phyloP scores from a whole-genome alignment of 2,113 vertebrate genomes.

The Chaenogobius annularis region DNA sequence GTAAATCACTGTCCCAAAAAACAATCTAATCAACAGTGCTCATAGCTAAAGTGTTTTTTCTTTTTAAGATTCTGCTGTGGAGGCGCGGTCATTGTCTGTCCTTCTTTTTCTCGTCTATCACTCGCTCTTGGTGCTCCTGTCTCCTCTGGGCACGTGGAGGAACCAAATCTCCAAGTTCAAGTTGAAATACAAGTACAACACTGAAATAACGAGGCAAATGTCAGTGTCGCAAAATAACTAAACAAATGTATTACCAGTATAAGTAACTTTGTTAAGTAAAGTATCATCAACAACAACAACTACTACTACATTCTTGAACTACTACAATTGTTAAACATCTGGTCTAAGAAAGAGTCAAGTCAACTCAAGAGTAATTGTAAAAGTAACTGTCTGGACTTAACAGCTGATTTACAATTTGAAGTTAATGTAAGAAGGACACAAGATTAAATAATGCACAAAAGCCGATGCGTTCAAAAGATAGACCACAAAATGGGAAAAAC shows the following conservation, averaged over 20 bases:
- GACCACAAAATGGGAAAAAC: no score
- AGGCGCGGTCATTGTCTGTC: not conserved
- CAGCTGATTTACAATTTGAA: no score
- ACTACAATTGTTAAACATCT: not conserved
- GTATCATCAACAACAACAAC: not conserved
- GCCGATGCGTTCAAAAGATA: no score
- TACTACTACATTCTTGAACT: not conserved
- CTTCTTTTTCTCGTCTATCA: not conserved
- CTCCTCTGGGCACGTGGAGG: not conserved
- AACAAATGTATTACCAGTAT: not conserved
- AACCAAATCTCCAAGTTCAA: not conserved
- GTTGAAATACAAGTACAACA: not conserved
- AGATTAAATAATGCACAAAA: no score
- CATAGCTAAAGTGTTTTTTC: not conserved
- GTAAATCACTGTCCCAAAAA: constrained; percentile 2
- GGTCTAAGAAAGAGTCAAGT: no score
- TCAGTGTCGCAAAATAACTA: not conserved
- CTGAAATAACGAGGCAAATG: not conserved
- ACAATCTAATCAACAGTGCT: not conserved
- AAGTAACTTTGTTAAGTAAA: not conserved
- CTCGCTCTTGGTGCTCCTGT: not conserved
- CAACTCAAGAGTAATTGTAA: no score
- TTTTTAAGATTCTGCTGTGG: not conserved
- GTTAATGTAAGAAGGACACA: no score
- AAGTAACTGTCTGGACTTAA: no score